These are phyloP conservation scores for Contarinia nasturtii DNA, from an alignment of 1,140 invertebrate species.

Conservation along the genomic window DNA sequence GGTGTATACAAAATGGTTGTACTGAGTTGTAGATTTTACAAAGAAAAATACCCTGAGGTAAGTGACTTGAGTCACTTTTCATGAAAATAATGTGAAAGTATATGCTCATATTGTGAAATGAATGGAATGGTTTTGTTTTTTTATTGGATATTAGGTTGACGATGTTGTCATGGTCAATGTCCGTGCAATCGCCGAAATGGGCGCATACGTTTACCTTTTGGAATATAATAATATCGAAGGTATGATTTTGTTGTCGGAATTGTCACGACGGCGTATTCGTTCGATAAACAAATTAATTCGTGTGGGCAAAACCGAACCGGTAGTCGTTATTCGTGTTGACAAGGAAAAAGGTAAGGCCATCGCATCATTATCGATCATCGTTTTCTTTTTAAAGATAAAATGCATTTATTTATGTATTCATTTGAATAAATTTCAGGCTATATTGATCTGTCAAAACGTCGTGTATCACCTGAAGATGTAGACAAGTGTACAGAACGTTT, in stretches of 20 bases:
- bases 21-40: slow-evolving; percentile 92
- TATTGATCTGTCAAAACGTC: slow-evolving; percentile 96
- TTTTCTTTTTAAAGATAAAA: not conserved
- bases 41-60: slow-evolving; percentile 88
- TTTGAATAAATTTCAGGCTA: slow-evolving; percentile 45
- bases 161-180: slow-evolving; percentile 99
- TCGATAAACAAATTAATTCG: slow-evolving; percentile 99
- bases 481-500: slow-evolving; percentile 96
- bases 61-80: not conserved
- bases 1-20: slow-evolving; percentile 35
- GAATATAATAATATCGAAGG: slow-evolving; percentile 99
- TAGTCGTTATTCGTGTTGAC: slow-evolving; percentile 97
- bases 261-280: slow-evolving; percentile 93
- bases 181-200: slow-evolving; percentile 96
- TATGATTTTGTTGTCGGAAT: slow-evolving; percentile 86
- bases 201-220: slow-evolving; percentile 92
- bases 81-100: no score
- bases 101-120: no score
- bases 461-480: slow-evolving; percentile 95
- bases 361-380: not conserved
- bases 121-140: not conserved
- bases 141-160: slow-evolving; percentile 37
- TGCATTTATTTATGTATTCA: not conserved
- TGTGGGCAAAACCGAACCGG: slow-evolving; percentile 95
- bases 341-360: slow-evolving; percentile 83